These are phyloP conservation scores for Hydriomena furcata DNA, from an alignment of 2,888 invertebrate genomes.

Conservation along the genomic window DNA sequence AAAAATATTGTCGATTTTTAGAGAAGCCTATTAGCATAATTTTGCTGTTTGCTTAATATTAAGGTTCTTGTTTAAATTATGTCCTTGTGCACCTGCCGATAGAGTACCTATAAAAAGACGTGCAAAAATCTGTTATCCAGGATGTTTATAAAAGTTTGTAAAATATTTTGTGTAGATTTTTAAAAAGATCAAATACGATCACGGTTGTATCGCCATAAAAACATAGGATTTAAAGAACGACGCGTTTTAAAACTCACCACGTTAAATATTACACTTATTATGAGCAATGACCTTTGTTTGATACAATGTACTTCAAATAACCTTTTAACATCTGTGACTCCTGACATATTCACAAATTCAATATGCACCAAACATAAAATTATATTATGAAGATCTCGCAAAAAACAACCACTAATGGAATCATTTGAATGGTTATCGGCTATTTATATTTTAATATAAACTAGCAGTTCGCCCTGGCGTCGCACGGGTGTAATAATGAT, in stretches of 20 bases:
- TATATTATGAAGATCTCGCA: slow-evolving; percentile 4
- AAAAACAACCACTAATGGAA: slow-evolving; percentile 12
- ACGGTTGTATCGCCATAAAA: too few relatives aligned
- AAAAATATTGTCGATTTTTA: slow-evolving; percentile 18
- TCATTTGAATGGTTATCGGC: too few relatives aligned
- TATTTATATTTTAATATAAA: too few relatives aligned
- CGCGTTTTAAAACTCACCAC: too few relatives aligned
- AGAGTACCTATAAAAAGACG: slow-evolving; percentile 54
- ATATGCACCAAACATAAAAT: not conserved
- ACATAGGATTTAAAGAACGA: too few relatives aligned
- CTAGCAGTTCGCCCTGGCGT: too few relatives aligned
- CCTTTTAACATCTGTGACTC: slow-evolving; percentile 9
- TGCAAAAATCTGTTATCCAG: slow-evolving; percentile 54
- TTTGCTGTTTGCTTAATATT: slow-evolving; percentile 28
- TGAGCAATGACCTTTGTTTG: not conserved
- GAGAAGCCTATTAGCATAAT: slow-evolving; percentile 29
- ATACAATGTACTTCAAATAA: slow-evolving; percentile 11
- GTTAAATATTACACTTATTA: too few relatives aligned
- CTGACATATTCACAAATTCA: not conserved
- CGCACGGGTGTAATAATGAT: too few relatives aligned
- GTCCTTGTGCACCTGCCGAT: slow-evolving; percentile 74
- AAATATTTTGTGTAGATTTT: too few relatives aligned
- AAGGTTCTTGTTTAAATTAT: slow-evolving; percentile 54
- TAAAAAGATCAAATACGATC: not conserved
- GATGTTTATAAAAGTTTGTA: not conserved